A percentile compares a stretch with the other conserved stretches of the same genome.
Evolutionary conservation across 2,113 vertebrate genomes (phyloP).

Genomic region (Phaethornis superciliosus): DNA sequence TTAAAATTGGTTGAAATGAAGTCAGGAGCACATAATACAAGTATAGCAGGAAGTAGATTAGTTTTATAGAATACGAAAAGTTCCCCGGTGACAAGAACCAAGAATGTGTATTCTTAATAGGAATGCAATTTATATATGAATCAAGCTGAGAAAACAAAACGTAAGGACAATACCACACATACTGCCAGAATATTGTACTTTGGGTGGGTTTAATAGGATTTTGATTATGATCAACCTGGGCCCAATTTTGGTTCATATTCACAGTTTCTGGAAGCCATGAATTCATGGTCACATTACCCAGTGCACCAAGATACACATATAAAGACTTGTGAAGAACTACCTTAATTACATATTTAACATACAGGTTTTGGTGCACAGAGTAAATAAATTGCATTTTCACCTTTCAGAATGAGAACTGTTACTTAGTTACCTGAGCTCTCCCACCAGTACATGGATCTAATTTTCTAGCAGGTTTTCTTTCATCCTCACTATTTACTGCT

Average conservation of each 20-base stretch:
- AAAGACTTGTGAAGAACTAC: neutral
- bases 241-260: neutral
- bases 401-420: neutral
- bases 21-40: neutral
- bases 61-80: neutral
- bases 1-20: neutral
- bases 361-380: neutral
- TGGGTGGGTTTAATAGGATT: neutral
- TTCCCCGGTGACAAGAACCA: neutral
- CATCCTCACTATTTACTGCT: neutral
- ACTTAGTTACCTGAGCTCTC: neutral
- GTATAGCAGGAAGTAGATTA: neutral
- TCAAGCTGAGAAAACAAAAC: neutral
- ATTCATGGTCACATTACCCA: neutral
- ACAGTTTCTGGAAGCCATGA: neutral
- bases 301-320: neutral
- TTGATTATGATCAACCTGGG: neutral
- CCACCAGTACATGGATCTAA: neutral
- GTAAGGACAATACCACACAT: neutral
- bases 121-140: neutral
- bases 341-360: too few relatives aligned
- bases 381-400: neutral
- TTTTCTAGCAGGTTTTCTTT: neutral
- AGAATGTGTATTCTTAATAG: neutral
- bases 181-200: neutral